Evolutionary conservation across 2,888 invertebrate species (phyloP), one percentile per base, ranked within the genome.

Genomic region (Hoplodrina blanda): DNA sequence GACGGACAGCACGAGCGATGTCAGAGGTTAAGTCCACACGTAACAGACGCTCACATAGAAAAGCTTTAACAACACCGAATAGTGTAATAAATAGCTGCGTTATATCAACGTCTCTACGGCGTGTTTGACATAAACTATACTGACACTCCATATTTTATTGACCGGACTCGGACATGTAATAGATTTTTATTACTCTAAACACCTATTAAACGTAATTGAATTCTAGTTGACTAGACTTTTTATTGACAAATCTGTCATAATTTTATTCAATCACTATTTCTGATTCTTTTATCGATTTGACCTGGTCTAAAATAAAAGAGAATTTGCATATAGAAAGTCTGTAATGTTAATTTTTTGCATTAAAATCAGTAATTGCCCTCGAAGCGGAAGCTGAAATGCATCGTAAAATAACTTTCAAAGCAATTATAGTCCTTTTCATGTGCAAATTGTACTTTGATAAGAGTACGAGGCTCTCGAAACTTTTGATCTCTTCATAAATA

Each of bases 401-500:
- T 87, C 86, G 79, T 93, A 92, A 92, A 90, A 90, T 90, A 90
- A 92, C 92, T 93, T 93, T 92, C 91, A 90, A 89, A 89, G 85
- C 89, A 89, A 91, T 91, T 91, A 92, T 83, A 84, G 85, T 89
- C 89, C 87, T 90, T 91, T 88, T 86, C 85, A 86, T 88, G 85
- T 83, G 85, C 78, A 85, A 87, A 89, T 87, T 90, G 87, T 89
- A 87, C 83, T 87, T 89, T 89, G 89, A 89, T 89, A 90, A 88
- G 85, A 86, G 20, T 25, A 81, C 78, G 78, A 33, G 81, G 82
- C 83, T 88, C 89, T 89, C 85, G 83, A 88, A 87, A 83, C 82
- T 86, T 90, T 88, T 90, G 89, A 88, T 90, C 86, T 89, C 87
- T 90, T 92, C 91, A 93, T 93, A 92, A 94, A 94, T 93, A 94